Percentiles rank a stretch among this genome's conserved stretches.
These are phyloP conservation scores for Otolemur crassicaudatus DNA, from an alignment of 2,797 vertebrate species.

Conservation along the genomic window DNA sequence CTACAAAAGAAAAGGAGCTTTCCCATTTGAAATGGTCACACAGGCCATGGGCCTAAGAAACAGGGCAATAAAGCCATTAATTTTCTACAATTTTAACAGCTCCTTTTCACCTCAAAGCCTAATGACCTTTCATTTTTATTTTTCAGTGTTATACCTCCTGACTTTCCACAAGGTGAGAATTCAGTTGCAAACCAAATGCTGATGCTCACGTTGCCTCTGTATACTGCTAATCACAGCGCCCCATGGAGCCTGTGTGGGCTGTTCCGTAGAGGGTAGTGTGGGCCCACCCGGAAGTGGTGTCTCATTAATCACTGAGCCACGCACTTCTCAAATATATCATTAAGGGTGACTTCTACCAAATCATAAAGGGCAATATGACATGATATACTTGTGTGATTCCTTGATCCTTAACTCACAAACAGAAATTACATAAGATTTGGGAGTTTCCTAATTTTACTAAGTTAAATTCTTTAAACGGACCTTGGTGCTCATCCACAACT, in stretches of 20 bases:
- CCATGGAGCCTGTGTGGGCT: background rate
- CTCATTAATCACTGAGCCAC: background rate
- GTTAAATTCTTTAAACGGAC: background rate
- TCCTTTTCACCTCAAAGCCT: background rate
- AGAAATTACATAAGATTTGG: background rate
- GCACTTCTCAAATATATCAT: background rate
- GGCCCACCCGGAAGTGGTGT: fast-evolving
- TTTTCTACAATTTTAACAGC: background rate
- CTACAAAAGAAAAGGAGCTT: background rate
- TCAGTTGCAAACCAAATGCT: background rate
- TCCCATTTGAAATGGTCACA: background rate
- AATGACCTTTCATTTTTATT: background rate
- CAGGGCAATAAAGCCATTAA: background rate
- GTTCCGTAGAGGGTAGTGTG: background rate
- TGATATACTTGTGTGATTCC: background rate
- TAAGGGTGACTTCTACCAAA: background rate
- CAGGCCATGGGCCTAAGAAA: background rate
- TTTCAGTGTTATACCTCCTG: background rate
- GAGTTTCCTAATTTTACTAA: constrained; percentile 25
- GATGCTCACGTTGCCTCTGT: background rate
- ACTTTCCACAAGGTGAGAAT: background rate
- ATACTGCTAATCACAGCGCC: background rate
- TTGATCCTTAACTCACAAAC: background rate
- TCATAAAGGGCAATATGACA: background rate
- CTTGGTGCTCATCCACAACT: constrained; percentile 33